phyloP scores from a whole-genome alignment of 2,113 vertebrate genomes.

The Girardinichthys multiradiatus region DNA sequence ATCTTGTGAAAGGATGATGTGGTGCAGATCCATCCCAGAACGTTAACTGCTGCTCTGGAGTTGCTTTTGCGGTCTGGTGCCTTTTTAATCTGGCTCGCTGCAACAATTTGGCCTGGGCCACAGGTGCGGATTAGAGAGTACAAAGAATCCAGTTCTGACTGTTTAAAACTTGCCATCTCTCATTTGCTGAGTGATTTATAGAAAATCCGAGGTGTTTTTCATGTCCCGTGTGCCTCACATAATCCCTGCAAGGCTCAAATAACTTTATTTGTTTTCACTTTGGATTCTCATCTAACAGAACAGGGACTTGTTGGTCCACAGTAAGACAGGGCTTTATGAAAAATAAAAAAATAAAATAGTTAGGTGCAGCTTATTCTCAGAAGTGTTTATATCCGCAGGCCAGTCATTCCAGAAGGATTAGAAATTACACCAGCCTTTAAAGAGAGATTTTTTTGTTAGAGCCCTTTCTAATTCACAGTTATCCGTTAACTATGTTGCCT shows the following conservation, averaged over 20 bases:
- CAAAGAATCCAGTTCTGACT: constrained; percentile 64
- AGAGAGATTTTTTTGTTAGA: constrained; percentile 45
- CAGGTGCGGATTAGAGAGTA: constrained; percentile 54
- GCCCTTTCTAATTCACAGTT: constrained; percentile 16
- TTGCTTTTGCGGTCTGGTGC: constrained; percentile 56
- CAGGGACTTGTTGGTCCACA: constrained; percentile 39
- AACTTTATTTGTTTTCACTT: constrained; percentile 66
- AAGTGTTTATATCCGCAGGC: constrained; percentile 58
- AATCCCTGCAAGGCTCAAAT: constrained; percentile 65
- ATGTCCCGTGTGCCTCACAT: constrained; percentile 53
- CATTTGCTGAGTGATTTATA: constrained; percentile 74
- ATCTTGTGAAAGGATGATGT: constrained; percentile 60
- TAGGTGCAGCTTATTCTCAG: constrained; percentile 62
- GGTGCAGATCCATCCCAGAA: constrained; percentile 54
- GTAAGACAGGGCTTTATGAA: constrained; percentile 66
- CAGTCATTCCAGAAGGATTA: constrained; percentile 51
- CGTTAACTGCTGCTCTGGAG: constrained; percentile 39
- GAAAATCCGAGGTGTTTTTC: constrained; percentile 54
- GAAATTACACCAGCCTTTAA: constrained; percentile 38
- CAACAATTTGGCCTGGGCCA: constrained; percentile 41
- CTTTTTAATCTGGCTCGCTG: constrained; percentile 55
- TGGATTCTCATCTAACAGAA: constrained; percentile 46
- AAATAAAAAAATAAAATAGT: constrained; percentile 63
- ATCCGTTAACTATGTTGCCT: constrained; percentile 9
- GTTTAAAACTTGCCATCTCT: constrained; percentile 73